Conservation (phyloP, 2,797 vertebrate genomes). For the Hydrocynus forskahlii region DNA sequence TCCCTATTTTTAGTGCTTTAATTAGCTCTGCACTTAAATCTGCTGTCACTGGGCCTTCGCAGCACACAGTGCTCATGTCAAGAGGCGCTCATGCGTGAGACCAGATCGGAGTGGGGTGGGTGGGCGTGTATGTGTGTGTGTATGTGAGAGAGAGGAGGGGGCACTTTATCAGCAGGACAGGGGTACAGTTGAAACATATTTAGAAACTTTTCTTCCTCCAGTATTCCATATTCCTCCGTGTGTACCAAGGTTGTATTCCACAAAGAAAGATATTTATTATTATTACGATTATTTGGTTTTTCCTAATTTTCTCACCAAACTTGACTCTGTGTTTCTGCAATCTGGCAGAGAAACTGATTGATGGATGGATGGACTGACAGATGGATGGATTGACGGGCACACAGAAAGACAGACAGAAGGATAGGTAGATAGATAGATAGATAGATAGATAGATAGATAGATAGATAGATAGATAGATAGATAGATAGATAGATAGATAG, state of each 20-base stretch:
- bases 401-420: too few relatives aligned
- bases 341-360: too few relatives aligned
- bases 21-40: constrained; percentile 64
- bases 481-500: too few relatives aligned
- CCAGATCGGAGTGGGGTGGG: constrained; percentile 25
- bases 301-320: too few relatives aligned
- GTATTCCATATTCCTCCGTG: constrained; percentile 19
- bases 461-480: too few relatives aligned
- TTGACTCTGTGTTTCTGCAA: too few relatives aligned
- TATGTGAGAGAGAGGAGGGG: not conserved
- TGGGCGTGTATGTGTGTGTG: constrained; percentile 18
- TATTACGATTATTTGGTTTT: too few relatives aligned
- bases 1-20: constrained; percentile 65
- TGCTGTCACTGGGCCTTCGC: constrained; percentile 56
- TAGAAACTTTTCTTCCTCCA: constrained; percentile 40
- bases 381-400: too few relatives aligned
- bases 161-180: constrained; percentile 33
- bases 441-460: not conserved
- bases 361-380: too few relatives aligned
- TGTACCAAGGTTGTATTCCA: not conserved
- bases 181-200: constrained; percentile 33
- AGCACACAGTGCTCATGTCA: constrained; percentile 50
- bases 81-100: constrained; percentile 51
- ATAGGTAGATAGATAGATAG: not conserved
- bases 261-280: not conserved